Percentiles rank a stretch among this genome's conserved stretches.
Evolutionary conservation across 2,797 vertebrate genomes (phyloP).

Genomic region (Okamejei kenojei): DNA sequence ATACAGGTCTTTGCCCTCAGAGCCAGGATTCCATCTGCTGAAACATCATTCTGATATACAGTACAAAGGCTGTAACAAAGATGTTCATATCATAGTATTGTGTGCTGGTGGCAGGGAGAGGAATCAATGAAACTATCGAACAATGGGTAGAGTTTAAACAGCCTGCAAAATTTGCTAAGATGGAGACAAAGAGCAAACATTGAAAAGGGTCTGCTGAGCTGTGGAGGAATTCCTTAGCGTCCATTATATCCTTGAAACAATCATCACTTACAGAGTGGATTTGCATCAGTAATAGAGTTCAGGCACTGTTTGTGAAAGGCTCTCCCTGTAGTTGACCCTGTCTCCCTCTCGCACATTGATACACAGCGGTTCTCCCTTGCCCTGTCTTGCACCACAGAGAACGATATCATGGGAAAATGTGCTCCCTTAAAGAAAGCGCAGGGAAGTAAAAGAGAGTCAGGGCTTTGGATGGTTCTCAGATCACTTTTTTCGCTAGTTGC

Average conservation of each 20-base stretch:
- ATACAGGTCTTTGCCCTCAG: conserved; percentile 75
- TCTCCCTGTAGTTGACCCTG: conserved; percentile 72
- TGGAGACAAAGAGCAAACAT: conserved; percentile 61
- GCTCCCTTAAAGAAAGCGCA: conserved; percentile 60
- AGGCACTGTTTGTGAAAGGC: conserved; percentile 77
- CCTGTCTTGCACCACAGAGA: conserved; percentile 55
- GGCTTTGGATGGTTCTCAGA: conserved; percentile 60
- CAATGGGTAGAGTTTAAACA: conserved; percentile 76
- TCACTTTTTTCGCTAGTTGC: conserved; percentile 62
- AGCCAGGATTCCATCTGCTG: conserved; percentile 72
- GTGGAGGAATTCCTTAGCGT: conserved; percentile 63
- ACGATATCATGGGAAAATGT: conserved; percentile 78
- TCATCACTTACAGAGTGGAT: conserved; percentile 80
- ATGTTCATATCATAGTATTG: conserved; percentile 82
- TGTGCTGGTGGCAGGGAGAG: conserved; percentile 78
- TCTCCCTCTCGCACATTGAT: conserved; percentile 65
- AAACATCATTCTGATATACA: conserved; percentile 78
- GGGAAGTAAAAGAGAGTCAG: conserved; percentile 65
- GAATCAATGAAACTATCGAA: conserved; percentile 72
- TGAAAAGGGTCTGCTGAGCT: conserved; percentile 58
- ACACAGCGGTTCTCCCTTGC: conserved; percentile 54
- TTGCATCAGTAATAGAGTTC: conserved; percentile 90
- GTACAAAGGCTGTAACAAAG: conserved; percentile 85
- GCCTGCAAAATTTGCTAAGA: conserved; percentile 76
- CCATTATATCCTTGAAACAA: conserved; percentile 71